These are phyloP conservation scores for Echinops telfairi DNA, from an alignment of 2,113 vertebrate species.

Conservation along the genomic window DNA sequence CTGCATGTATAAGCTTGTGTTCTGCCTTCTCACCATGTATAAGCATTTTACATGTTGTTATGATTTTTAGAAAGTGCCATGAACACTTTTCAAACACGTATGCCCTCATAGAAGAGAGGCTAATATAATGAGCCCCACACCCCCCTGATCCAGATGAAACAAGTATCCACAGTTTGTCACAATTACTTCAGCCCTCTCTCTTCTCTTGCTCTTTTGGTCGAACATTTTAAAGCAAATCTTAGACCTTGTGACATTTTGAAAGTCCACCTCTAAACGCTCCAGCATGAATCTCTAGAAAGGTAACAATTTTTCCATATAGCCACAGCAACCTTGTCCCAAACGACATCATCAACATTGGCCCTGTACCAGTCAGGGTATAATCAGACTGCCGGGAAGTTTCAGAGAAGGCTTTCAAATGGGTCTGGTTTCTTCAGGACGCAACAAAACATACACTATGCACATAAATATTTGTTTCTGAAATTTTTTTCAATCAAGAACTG, in stretches of 20 bases:
- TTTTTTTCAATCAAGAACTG: background rate
- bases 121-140: too few species aligned
- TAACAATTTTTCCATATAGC: background rate
- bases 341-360: background rate
- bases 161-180: too few species aligned
- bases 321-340: background rate
- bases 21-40: too few species aligned
- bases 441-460: background rate
- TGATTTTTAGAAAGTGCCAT: too few species aligned
- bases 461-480: background rate
- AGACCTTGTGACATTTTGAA: background rate
- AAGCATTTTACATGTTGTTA: too few species aligned
- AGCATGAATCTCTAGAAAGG: background rate
- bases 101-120: too few species aligned
- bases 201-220: too few species aligned
- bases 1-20: too few species aligned
- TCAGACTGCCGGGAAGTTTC: background rate
- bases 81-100: too few species aligned
- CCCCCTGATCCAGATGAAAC: too few species aligned
- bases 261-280: background rate
- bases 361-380: background rate
- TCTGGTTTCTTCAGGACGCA: constrained; percentile 23
- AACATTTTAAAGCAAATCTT: too few species aligned
- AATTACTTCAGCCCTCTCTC: too few species aligned
- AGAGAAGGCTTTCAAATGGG: background rate